phyloP scores from a whole-genome alignment of 2,113 vertebrate genomes.

The Oophaga pumilio region DNA sequence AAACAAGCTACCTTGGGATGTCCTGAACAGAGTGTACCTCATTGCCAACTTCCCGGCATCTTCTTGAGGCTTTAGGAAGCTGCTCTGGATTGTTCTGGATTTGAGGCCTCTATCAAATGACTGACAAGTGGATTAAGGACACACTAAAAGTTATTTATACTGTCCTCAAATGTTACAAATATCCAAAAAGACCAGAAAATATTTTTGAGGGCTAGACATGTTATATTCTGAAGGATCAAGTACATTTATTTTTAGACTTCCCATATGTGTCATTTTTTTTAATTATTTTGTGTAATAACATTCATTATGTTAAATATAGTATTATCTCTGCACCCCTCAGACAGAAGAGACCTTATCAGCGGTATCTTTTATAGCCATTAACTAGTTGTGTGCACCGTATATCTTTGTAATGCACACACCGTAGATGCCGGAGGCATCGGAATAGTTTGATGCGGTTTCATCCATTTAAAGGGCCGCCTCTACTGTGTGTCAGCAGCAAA shows the following conservation, averaged over 20 bases:
- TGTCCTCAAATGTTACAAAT: conserved; percentile 2
- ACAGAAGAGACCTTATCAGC: not conserved
- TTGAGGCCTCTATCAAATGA: conserved; percentile 24
- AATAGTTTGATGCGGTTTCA: not conserved
- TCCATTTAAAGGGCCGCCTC: not conserved
- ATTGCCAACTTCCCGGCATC: conserved; percentile 17
- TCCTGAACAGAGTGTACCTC: conserved; percentile 9
- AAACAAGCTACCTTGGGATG: not conserved
- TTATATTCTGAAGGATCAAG: conserved; percentile 29
- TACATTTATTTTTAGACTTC: conserved; percentile 19
- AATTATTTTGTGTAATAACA: not conserved
- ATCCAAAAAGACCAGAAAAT: not conserved
- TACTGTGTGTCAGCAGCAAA: not conserved
- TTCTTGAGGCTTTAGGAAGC: conserved; percentile 42
- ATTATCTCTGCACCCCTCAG: not conserved
- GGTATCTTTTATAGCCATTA: not conserved
- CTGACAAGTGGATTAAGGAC: conserved; percentile 32
- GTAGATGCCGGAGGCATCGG: not conserved
- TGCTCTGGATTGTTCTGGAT: conserved; percentile 24
- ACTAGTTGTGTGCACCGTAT: not conserved
- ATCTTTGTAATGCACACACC: not conserved
- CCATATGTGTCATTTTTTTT: conserved; percentile 27
- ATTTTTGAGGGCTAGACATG: conserved; percentile 41
- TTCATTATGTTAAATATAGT: conserved; percentile 20
- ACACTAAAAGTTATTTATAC: conserved; percentile 48